Evolutionary conservation across 2,888 invertebrate genomes (phyloP), one percentile per base, ranked within the genome.

Genomic region (Branchellion lobata): DNA sequence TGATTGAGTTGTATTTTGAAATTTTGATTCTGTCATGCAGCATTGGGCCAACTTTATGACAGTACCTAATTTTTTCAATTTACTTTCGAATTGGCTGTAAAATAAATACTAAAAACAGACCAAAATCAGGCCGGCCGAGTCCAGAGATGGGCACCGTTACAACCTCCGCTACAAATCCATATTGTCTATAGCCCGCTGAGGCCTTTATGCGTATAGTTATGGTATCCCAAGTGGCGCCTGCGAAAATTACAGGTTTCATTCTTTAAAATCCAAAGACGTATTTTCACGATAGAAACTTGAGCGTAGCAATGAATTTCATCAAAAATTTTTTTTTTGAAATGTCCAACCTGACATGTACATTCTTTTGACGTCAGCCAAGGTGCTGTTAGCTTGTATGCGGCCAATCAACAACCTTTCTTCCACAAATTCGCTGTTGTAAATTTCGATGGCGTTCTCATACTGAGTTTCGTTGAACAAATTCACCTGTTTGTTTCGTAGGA

Each of bases 81-180:
- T n/a, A n/a, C n/a, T n/a, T n/a, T n/a, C n/a, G n/a, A n/a, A n/a
- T n/a, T n/a, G n/a, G n/a, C n/a, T n/a, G n/a, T n/a, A n/a, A n/a
- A n/a, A n/a, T n/a, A n/a, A n/a, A n/a, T n/a, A n/a, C n/a, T n/a
- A n/a, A n/a, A n/a, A n/a, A n/a, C n/a, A 81, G 83, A 85, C 86
- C 85, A 81, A 85, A 85, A 82, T 86, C 85, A 3, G 86, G 85
- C 3, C 85, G 82, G 76, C 85, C 80, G 11, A 79, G 80, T 1
- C 81, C 86, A 31, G 86, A 84, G 31, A 85, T 82, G 0, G 99
- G 98, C 61, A 97, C 89, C 0, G 96, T 95, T 0, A 97, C 93
- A 76, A 99, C 92, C 89, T 99, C 98, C 24, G 98, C 99, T 82
- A 99, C 93, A 86, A 99, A 99, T 33, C 99, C 99, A 87, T 96